phyloP scores from a whole-genome alignment of 2,797 vertebrate species.

The Adelosebastes latens region DNA sequence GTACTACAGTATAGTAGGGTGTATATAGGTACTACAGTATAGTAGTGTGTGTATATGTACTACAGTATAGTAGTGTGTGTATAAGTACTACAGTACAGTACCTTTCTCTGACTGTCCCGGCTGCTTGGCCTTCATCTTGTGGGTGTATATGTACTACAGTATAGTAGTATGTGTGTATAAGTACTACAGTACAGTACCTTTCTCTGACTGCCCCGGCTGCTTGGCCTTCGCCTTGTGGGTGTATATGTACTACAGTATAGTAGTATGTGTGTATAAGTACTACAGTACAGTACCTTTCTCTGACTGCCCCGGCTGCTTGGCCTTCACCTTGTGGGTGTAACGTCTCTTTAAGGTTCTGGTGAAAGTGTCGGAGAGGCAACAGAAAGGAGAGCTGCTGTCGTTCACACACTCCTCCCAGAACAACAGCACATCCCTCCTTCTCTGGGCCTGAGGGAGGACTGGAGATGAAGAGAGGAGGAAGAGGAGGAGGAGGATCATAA shows the following conservation, averaged over 20 bases:
- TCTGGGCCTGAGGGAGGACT: conserved; percentile 87
- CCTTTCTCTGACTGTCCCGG: conserved; percentile 92
- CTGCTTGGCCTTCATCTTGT: conserved; percentile 88
- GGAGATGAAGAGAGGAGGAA: neutral
- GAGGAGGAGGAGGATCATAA: neutral
- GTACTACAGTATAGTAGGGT: no score
- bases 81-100: conserved; percentile 52
- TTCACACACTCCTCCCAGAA: conserved; percentile 88
- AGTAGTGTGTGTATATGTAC: no score
- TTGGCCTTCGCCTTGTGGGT: conserved; percentile 89
- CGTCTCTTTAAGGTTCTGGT: conserved; percentile 83
- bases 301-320: conserved; percentile 90
- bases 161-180: no score
- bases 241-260: conserved; percentile 41
- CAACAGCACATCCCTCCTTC: conserved; percentile 81
- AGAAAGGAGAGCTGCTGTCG: conserved; percentile 77
- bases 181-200: conserved; percentile 80
- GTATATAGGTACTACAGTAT: no score
- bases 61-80: no score
- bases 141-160: no score
- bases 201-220: conserved; percentile 90
- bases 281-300: conserved; percentile 86
- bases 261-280: no score
- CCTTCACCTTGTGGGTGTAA: conserved; percentile 87
- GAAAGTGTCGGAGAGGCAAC: conserved; percentile 82